These are phyloP conservation scores for Heliocidaris erythrogramma DNA, from an alignment of 35 echinoderm and acorn worm species.

Conservation along the genomic window DNA sequence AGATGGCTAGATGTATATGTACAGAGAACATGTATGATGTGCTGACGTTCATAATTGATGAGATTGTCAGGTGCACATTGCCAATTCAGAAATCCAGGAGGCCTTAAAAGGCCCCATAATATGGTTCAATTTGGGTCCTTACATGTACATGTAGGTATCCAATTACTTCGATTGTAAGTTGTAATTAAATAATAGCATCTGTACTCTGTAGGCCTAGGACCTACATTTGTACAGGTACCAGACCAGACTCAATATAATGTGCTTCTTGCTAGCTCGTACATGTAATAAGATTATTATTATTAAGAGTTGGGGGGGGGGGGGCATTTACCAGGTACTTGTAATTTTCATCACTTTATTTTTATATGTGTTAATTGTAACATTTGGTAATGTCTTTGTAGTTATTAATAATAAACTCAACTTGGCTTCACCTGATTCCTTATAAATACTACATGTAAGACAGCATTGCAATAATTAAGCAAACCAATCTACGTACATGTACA, in stretches of 20 bases:
- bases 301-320: too few relatives aligned
- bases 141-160: neutral
- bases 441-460: too few relatives aligned
- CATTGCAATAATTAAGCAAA: too few relatives aligned
- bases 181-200: too few relatives aligned
- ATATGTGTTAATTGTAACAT: too few relatives aligned
- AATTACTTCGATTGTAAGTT: too few relatives aligned
- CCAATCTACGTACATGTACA: neutral
- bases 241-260: neutral
- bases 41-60: neutral
- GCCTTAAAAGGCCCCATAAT: neutral
- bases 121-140: neutral
- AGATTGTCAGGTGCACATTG: neutral
- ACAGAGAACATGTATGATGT: neutral
- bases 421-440: too few relatives aligned
- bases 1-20: too few relatives aligned
- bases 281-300: neutral
- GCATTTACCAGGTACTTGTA: too few relatives aligned
- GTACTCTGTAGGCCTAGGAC: neutral
- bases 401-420: too few relatives aligned
- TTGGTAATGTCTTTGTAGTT: too few relatives aligned
- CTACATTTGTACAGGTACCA: neutral
- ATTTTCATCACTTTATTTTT: too few relatives aligned
- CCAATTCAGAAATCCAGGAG: neutral
- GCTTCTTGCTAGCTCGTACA: neutral